phyloP scores from a whole-genome alignment of 1,140 invertebrate genomes.

The Zaprionus gabonicus region DNA sequence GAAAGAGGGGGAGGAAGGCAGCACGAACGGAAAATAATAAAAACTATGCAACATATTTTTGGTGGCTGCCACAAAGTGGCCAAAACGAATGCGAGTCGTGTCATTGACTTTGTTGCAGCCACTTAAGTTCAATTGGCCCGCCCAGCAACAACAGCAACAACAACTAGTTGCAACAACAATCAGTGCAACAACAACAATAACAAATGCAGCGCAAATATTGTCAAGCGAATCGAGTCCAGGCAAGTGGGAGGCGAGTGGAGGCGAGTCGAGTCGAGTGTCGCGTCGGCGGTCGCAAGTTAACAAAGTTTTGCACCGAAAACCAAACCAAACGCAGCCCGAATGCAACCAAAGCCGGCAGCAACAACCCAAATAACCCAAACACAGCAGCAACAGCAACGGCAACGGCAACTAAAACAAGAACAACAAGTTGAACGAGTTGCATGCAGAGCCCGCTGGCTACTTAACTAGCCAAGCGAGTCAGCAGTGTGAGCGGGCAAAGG shows the following conservation, averaged over 20 bases:
- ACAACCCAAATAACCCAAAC: conserved; percentile 13
- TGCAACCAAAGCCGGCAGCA: conserved; percentile 18
- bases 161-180: conserved; percentile 31
- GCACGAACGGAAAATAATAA: conserved; percentile 18
- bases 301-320: conserved; percentile 63
- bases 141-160: conserved; percentile 38
- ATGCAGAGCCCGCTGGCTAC: conserved; percentile 64
- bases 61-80: conserved; percentile 64
- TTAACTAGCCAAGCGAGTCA: conserved; percentile 53
- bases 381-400: conserved; percentile 6
- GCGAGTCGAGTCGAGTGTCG: conserved; percentile 39
- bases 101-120: conserved; percentile 74
- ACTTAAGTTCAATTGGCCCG: conserved; percentile 76
- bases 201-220: conserved; percentile 74
- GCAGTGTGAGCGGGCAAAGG: conserved; percentile 19
- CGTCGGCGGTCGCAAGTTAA: conserved; percentile 56
- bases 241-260: conserved; percentile 12
- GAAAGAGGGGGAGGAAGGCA: conserved; percentile 4
- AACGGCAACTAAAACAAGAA: conserved; percentile 12
- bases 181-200: conserved; percentile 37
- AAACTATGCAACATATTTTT: conserved; percentile 72
- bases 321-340: conserved; percentile 19
- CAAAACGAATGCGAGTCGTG: conserved; percentile 51
- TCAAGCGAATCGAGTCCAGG: conserved; percentile 46
- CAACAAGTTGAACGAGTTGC: conserved; percentile 13